These are phyloP conservation scores for Piezodorus guildinii DNA, from an alignment of 1,140 invertebrate genomes.

Conservation along the genomic window DNA sequence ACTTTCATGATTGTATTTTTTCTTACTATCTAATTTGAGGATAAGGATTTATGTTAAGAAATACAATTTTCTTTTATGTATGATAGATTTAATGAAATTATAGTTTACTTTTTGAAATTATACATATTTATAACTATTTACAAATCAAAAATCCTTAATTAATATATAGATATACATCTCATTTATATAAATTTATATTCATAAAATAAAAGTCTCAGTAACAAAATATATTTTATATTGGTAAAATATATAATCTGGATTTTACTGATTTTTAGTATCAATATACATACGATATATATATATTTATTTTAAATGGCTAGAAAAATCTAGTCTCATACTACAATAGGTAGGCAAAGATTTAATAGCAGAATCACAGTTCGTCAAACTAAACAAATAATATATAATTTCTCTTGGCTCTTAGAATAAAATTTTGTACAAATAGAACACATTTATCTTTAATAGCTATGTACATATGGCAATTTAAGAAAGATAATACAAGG, in stretches of 20 bases:
- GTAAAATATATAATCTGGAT: conserved; percentile 5
- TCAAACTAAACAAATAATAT: conserved; percentile 9
- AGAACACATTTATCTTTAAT: conserved; percentile 4
- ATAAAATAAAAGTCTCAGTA: conserved; percentile 14
- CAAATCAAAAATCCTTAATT: conserved; percentile 3
- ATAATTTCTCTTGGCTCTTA: conserved; percentile 6
- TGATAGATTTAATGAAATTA: conserved; percentile 11
- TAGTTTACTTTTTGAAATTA: conserved; percentile 1
- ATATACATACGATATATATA: neutral
- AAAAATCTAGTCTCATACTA: conserved; percentile 9
- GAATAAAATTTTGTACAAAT: conserved; percentile 10
- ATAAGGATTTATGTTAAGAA: no score
- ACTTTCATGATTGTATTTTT: no score
- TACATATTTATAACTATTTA: conserved; percentile 14
- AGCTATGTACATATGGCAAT: conserved; percentile 7
- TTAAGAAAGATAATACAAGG: conserved; percentile 3
- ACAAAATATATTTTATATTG: conserved; percentile 17
- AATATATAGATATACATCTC: conserved; percentile 5
- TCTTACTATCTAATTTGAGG: no score
- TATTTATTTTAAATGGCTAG: conserved; percentile 5
- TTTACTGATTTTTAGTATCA: conserved; percentile 3
- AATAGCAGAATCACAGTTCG: conserved; percentile 17
- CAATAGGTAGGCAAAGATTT: neutral
- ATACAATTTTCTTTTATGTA: neutral
- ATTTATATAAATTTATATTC: conserved; percentile 7